Conservation (phyloP, 2,113 vertebrate genomes). For the Alectura lathami region DNA sequence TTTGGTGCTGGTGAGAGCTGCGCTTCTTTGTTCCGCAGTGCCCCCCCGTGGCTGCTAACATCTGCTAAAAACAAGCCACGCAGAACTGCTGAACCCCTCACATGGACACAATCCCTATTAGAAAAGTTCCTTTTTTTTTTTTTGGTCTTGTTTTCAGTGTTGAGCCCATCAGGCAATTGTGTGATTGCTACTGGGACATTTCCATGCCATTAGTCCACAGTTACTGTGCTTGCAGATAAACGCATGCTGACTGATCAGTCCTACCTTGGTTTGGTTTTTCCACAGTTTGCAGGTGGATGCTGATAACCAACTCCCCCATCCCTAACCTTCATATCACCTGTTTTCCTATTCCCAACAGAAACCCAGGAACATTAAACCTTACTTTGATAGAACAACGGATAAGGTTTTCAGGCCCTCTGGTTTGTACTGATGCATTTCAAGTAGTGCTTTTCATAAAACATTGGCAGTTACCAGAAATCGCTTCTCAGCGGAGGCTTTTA, state of each 20-base stretch:
- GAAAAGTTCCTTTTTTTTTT: not conserved
- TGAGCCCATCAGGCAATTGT: not conserved
- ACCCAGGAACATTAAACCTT: not conserved
- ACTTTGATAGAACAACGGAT: not conserved
- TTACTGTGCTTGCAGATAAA: not conserved
- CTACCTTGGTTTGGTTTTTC: no score
- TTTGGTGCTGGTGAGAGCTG: not conserved
- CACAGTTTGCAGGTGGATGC: accelerated
- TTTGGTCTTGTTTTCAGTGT: not conserved
- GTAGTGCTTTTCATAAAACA: not conserved
- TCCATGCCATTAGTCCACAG: not conserved
- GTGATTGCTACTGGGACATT: not conserved
- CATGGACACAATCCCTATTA: not conserved
- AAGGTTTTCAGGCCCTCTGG: not conserved
- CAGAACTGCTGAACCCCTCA: not conserved
- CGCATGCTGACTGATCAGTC: not conserved
- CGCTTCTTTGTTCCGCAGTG: not conserved
- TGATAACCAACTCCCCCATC: not conserved
- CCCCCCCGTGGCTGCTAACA: not conserved
- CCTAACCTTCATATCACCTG: accelerated
- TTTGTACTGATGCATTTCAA: not conserved
- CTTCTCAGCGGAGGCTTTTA: not conserved
- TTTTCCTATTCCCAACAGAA: not conserved
- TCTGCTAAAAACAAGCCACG: not conserved
- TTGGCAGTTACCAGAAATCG: not conserved